A percentile compares a stretch with the other conserved stretches of the same genome.
Evolutionary conservation across 2,888 invertebrate species (phyloP).

Genomic region (Lordiphosa andalusiaca): DNA sequence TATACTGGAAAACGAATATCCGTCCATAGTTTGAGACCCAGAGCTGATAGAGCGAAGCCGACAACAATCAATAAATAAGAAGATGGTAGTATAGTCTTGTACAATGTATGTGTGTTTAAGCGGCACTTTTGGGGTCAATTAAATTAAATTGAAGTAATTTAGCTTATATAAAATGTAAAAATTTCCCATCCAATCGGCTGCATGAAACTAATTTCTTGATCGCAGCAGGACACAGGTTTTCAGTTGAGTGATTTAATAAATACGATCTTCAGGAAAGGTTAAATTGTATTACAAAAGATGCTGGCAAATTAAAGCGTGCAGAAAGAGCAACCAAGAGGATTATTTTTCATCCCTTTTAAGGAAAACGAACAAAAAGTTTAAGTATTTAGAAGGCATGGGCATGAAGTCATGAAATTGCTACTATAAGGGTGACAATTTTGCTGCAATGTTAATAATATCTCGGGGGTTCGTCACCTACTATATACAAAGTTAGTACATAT

Average conservation of each 20-base stretch:
- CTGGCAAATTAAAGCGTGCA: conserved; percentile 48
- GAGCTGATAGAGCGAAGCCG: too few relatives aligned
- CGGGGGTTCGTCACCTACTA: too few relatives aligned
- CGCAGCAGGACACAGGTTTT: conserved; percentile 57
- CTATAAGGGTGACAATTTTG: conserved; percentile 14
- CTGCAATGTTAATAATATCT: neutral
- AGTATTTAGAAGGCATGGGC: conserved; percentile 3
- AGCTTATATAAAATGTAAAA: conserved; percentile 7
- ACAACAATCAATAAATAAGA: too few relatives aligned
- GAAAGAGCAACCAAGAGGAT: conserved; percentile 59
- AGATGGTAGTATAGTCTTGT: too few relatives aligned
- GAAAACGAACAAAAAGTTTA: conserved; percentile 26
- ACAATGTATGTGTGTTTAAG: too few relatives aligned
- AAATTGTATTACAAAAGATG: conserved; percentile 24
- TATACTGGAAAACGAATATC: too few relatives aligned
- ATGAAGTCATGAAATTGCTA: neutral
- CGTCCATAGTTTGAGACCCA: too few relatives aligned
- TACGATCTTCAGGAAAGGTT: conserved; percentile 37
- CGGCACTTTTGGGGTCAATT: too few relatives aligned
- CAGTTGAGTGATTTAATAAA: conserved; percentile 53
- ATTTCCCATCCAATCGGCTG: conserved; percentile 54
- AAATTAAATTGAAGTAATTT: too few relatives aligned
- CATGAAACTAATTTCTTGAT: conserved; percentile 45
- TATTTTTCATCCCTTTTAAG: conserved; percentile 44
- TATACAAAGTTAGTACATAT: too few relatives aligned